Base-by-base conservation (phyloP, 2,797 vertebrate genomes). In the Sphaeramia orbicularis region DNA sequence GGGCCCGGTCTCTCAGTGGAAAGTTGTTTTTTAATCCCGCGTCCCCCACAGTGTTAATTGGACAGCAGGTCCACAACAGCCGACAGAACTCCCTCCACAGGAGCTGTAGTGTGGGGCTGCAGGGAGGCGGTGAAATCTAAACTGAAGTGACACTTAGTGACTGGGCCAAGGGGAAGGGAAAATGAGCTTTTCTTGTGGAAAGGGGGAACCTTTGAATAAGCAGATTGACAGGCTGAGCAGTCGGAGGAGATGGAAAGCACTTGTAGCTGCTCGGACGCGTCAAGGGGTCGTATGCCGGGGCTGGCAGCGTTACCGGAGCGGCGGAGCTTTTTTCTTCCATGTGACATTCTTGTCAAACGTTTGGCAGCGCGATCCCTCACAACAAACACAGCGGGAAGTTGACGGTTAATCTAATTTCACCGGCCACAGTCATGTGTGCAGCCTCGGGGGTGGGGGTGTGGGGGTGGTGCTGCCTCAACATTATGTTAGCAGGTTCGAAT, bases 81-180 rank as follows among this genome's bases (percentile, higher is more conserved):
- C 52, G 45, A 76, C 71, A 59, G 70, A 84, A 80, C 74, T 75
- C 67, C 83, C 83, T 81, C 84, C 3, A 36, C 65, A 27, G 84
- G 87, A 83, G 75, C 60, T 75, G 68, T 52, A 76, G 79, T 76
- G 78, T 73, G 32, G 14, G 67, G 75, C 89, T 83, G 78, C 73
- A 78, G 74, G 78, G 76, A 83, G 80, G 77, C 70, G 15, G 80
- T 89, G 78, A 87, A 92, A 89, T 80, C 74, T 92, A 93, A 94
- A 89, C 89, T 80, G 76, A 93, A 93, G 89, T 91, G 91, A 93
- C 93, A 92, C 88, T 86, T 73, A 84, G 76, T 85, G 90, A 86
- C 86, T 81, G 73, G 84, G 84, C 88, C 81, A 35, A 71, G 85
- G 72, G 76, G 80, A 78, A 80, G 66, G 76, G 83, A 86, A 86